A percentile compares a stretch with the other conserved stretches of the same genome.
Evolutionary conservation across 2,888 invertebrate species (phyloP).

Genomic region (Tachina grossa): DNA sequence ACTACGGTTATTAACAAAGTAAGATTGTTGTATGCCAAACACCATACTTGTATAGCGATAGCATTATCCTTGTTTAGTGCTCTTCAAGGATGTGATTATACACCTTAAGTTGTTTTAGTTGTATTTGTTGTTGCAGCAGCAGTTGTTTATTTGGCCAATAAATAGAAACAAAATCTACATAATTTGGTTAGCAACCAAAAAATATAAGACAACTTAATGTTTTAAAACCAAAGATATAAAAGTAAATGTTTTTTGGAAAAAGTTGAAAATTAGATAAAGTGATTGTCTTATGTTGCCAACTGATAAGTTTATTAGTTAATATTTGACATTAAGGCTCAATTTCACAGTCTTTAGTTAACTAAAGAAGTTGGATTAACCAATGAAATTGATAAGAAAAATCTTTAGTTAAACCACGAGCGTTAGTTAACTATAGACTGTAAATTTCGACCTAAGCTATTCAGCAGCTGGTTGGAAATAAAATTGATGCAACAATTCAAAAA

Average conservation of each 20-base stretch:
- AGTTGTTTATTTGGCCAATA: constrained; percentile 50
- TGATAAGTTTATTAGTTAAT: too few species aligned
- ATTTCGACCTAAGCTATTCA: too few species aligned
- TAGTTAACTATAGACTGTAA: too few species aligned
- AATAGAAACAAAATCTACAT: constrained; percentile 48
- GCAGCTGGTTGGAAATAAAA: too few species aligned
- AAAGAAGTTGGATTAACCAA: too few species aligned
- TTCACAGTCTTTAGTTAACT: too few species aligned
- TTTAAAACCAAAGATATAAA: background rate
- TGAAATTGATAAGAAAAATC: too few species aligned
- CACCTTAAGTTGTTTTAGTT: constrained; percentile 66
- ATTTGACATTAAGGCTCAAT: too few species aligned
- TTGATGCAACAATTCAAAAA: too few species aligned
- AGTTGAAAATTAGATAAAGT: background rate
- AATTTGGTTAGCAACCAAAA: constrained; percentile 66
- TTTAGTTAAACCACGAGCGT: too few species aligned
- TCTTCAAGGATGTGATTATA: constrained; percentile 63
- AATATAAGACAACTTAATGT: constrained; percentile 4
- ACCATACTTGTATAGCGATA: constrained; percentile 13
- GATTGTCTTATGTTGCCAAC: too few species aligned
- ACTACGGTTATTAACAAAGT: constrained; percentile 64
- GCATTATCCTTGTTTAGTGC: constrained; percentile 55
- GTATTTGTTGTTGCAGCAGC: constrained; percentile 41
- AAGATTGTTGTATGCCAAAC: constrained; percentile 69
- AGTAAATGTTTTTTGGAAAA: background rate